Percentiles rank a stretch among this genome's conserved stretches.
phyloP scores from a whole-genome alignment of 2,888 invertebrate genomes.

The Pseudolycoriella hygida region DNA sequence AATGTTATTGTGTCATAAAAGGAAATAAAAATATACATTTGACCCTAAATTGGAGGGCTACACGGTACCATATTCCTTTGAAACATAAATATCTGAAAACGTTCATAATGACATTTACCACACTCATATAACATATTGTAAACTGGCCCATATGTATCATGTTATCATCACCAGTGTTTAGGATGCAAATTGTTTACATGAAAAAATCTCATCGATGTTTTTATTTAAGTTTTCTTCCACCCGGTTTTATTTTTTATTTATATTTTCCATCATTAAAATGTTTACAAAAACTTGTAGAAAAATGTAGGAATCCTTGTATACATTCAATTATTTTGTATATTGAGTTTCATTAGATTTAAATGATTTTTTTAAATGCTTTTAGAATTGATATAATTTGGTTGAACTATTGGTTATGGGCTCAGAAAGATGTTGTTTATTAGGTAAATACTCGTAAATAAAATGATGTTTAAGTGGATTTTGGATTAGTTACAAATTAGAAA shows the following conservation, averaged over 20 bases:
- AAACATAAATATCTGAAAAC: background rate
- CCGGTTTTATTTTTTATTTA: background rate
- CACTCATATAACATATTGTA: background rate
- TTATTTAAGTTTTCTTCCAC: background rate
- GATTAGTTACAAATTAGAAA: too few relatives aligned
- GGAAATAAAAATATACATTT: too few relatives aligned
- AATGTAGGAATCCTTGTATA: background rate
- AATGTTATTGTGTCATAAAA: too few relatives aligned
- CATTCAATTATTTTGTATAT: background rate
- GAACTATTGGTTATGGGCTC: too few relatives aligned
- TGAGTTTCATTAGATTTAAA: constrained; percentile 1
- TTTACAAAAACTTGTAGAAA: background rate
- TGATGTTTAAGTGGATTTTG: too few relatives aligned
- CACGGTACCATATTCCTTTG: too few relatives aligned
- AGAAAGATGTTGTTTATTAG: too few relatives aligned
- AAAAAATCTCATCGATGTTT: background rate
- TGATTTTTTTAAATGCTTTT: background rate
- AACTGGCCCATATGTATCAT: background rate
- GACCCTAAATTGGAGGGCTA: too few relatives aligned
- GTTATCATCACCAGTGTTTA: background rate
- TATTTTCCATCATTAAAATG: constrained; percentile 1
- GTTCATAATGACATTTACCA: background rate
- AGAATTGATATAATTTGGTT: too few relatives aligned
- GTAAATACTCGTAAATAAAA: too few relatives aligned
- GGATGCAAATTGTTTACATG: background rate